Evolutionary conservation across 2,888 invertebrate genomes (phyloP).

Genomic region (Troglohyphantes excavatus): DNA sequence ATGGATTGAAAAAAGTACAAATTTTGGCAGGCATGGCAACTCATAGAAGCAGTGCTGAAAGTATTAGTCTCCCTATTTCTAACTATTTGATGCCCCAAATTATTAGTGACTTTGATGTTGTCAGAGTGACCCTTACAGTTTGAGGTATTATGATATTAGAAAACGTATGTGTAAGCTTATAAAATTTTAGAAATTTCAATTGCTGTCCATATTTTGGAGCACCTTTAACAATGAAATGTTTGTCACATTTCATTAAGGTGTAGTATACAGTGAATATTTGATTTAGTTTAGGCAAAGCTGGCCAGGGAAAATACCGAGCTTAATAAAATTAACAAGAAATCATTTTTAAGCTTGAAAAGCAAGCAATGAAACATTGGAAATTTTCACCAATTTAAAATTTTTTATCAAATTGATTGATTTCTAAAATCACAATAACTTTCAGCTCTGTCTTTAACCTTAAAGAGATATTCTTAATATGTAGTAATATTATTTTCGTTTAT

Average conservation of each 20-base stretch:
- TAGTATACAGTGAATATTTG: neutral
- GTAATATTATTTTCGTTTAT: slow-evolving; percentile 52
- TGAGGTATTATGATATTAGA: slow-evolving; percentile 7
- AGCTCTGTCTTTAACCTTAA: slow-evolving; percentile 58
- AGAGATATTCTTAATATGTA: slow-evolving; percentile 43
- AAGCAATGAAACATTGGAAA: too few species aligned
- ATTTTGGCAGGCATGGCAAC: neutral
- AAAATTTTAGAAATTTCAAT: slow-evolving; percentile 17
- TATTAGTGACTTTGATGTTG: too few species aligned
- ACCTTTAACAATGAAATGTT: neutral
- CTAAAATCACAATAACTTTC: slow-evolving; percentile 17
- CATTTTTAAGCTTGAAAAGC: slow-evolving; percentile 10
- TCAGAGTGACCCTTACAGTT: slow-evolving; percentile 10
- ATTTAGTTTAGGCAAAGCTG: neutral
- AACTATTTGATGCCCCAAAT: neutral
- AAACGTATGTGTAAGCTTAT: too few species aligned
- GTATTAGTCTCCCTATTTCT: slow-evolving; percentile 8
- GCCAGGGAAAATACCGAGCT: slow-evolving; percentile 19
- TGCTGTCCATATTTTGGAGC: neutral
- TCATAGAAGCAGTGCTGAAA: slow-evolving; percentile 64
- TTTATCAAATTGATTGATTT: neutral
- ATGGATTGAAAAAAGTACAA: too few species aligned
- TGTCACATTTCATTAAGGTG: neutral
- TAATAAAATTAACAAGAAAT: slow-evolving; percentile 24
- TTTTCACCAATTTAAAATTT: neutral